These are phyloP conservation scores for Chlamydotis undulata DNA, from an alignment of 2,113 vertebrate genomes.

Conservation along the genomic window DNA sequence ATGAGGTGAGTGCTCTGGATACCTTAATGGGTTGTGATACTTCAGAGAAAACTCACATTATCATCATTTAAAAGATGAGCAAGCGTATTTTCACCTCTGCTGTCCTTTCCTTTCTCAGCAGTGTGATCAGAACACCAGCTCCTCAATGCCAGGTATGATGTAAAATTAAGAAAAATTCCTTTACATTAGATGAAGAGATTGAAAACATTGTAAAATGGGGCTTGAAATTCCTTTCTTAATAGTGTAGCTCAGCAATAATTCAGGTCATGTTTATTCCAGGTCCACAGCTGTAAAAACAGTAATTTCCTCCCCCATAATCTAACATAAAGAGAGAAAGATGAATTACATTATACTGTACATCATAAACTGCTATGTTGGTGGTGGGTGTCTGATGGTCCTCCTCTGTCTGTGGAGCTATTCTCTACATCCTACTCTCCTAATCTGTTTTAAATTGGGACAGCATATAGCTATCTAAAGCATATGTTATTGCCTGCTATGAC, in stretches of 20 bases:
- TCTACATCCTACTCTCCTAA: background rate
- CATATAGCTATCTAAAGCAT: background rate
- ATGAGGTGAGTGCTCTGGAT: background rate
- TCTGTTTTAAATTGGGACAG: background rate
- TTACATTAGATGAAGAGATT: background rate
- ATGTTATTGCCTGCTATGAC: background rate
- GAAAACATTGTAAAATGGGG: background rate
- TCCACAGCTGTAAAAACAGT: background rate
- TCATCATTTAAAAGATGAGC: background rate
- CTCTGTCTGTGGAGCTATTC: background rate
- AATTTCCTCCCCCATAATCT: background rate
- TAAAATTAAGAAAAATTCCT: background rate
- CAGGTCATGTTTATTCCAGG: background rate
- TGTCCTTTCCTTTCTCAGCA: background rate
- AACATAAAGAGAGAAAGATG: background rate
- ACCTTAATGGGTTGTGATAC: background rate
- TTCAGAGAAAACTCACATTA: background rate
- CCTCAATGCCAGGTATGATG: background rate
- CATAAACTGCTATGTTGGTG: background rate
- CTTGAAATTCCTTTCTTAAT: background rate
- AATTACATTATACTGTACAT: background rate
- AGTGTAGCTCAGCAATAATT: background rate
- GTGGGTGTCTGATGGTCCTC: background rate
- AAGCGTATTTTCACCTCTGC: background rate
- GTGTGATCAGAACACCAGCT: background rate